These are phyloP conservation scores for Ptilorrhoa leucosticta DNA, from an alignment of 2,113 vertebrate species.

Conservation along the genomic window DNA sequence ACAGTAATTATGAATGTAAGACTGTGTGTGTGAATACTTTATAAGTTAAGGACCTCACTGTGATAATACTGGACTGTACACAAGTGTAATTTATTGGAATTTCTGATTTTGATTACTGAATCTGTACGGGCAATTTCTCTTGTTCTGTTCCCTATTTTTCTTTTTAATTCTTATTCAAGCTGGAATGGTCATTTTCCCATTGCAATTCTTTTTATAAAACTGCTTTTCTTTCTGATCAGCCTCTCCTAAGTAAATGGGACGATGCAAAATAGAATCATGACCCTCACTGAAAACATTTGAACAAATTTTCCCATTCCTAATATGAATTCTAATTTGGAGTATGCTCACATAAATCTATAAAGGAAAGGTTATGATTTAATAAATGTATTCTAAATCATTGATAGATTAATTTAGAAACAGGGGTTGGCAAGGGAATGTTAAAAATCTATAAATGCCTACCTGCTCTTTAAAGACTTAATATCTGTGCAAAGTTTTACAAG, in stretches of 20 bases:
- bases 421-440: not conserved
- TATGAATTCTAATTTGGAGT: not conserved
- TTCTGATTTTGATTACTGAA: not conserved
- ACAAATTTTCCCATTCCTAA: not conserved
- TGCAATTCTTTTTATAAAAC: not conserved
- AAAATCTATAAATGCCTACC: not conserved
- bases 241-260: not conserved
- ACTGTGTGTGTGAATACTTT: not conserved
- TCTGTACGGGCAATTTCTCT: not conserved
- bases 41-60: not conserved
- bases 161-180: not conserved
- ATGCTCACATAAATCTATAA: not conserved
- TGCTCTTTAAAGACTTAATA: not conserved
- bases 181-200: not conserved
- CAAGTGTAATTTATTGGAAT: not conserved
- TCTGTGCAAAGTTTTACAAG: not conserved
- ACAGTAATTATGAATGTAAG: not conserved
- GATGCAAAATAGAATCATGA: not conserved
- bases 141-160: accelerated
- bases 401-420: not conserved
- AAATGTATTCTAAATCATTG: not conserved
- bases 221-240: not conserved
- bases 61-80: not conserved
- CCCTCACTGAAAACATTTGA: not conserved
- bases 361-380: not conserved